Evolutionary conservation across 2,888 invertebrate species (phyloP), one percentile per base, ranked within the genome.

Genomic region (Tenthredo mesomela): DNA sequence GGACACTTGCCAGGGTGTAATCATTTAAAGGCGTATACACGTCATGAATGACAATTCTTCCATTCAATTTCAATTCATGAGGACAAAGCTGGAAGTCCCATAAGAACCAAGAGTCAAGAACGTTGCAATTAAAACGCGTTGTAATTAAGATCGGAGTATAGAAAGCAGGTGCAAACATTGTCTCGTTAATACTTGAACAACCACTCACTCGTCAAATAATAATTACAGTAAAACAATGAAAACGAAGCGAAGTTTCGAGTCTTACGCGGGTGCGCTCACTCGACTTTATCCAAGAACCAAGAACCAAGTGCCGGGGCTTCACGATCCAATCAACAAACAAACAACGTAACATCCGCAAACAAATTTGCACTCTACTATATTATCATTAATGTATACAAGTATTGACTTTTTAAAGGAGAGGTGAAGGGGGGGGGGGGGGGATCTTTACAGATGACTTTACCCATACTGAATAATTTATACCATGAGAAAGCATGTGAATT

Each of bases 321-420:
- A 70, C 33, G 75, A 47, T 77, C 77, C 77, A 77, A 77, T 77
- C 77, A 77, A 54, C 50, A 77, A 77, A 50, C 77, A 50, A 77
- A 77, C 77, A 77, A 33, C 33, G 77, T 77, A 50, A 77, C 7
- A 33, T 50, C 29, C 33, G 43, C 73, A 73, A 73, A 73, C 73
- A 73, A 73, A 73, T 73, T 73, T 73, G 12, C 43, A 73, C 73
- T 73, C 37, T 18, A n/a, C n/a, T 43, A 33, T 33, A 67, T 67
- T 33, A 67, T 67, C 33, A 33, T 67, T 67, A 33, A 10, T 33
- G 18, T 33, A 67, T 33, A 67, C 15, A 33, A 67, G 67, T 67
- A 67, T 67, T 67, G 67, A 67, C 67, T 33, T 15, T 47, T 15
- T 7, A 37, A 6, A 6, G 6, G 6, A 37, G 37, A 6, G 6